phyloP scores from a whole-genome alignment of 2,113 vertebrate species.

The Corythornis madagascariensis region DNA sequence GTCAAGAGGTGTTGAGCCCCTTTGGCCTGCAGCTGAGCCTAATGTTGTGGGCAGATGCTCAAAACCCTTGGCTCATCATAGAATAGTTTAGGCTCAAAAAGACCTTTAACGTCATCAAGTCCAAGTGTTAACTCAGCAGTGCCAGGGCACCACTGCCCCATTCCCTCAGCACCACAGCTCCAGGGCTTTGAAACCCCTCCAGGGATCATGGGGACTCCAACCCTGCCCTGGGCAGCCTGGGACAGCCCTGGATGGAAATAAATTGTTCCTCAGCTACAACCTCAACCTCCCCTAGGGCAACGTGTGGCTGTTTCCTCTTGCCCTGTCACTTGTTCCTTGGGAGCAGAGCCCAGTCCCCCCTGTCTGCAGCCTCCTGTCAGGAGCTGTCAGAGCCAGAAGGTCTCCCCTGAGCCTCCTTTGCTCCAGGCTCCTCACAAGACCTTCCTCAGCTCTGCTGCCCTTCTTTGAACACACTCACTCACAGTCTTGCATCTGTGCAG shows the following conservation, averaged over 20 bases:
- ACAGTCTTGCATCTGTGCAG: neutral
- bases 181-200: neutral
- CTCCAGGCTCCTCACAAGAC: neutral
- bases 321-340: neutral
- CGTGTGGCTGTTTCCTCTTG: neutral
- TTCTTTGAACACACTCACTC: neutral
- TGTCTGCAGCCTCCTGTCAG: neutral
- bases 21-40: accelerated
- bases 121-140: neutral
- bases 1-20: neutral
- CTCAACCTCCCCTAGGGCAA: neutral
- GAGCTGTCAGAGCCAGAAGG: neutral
- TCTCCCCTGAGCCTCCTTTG: neutral
- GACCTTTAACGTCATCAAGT: neutral
- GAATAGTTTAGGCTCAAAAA: neutral
- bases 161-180: neutral
- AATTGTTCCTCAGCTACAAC: neutral
- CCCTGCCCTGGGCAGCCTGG: neutral
- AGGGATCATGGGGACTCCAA: neutral
- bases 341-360: neutral
- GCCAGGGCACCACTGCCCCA: neutral
- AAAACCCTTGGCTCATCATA: neutral
- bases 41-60: accelerated
- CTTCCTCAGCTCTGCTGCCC: neutral
- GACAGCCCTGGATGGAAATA: neutral